Conservation (phyloP, 2,797 vertebrate species). For the Mormyrus proboscirostris region DNA sequence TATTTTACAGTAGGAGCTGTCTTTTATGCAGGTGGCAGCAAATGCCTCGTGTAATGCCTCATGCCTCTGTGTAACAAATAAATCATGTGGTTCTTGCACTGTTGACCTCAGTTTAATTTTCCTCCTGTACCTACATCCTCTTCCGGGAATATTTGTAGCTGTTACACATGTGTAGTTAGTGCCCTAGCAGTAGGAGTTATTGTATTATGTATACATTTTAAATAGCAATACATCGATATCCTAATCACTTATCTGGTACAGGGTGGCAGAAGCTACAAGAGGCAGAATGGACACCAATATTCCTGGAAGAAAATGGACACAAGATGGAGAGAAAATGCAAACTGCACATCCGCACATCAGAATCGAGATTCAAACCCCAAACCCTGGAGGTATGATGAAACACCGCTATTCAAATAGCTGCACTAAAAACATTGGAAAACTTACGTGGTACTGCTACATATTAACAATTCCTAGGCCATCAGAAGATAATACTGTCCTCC, state of each 20-base stretch:
- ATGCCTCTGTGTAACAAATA: neutral
- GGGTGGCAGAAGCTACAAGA: neutral
- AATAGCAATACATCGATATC: neutral
- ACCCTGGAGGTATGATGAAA: neutral
- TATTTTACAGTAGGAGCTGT: neutral
- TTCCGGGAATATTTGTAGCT: neutral
- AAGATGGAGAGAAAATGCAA: neutral
- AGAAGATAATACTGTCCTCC: slow-evolving; percentile 19
- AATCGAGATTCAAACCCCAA: neutral
- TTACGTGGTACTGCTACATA: neutral
- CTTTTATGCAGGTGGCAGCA: neutral
- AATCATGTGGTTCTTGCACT: neutral
- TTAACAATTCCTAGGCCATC: neutral
- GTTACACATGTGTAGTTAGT: neutral
- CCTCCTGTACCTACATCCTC: neutral
- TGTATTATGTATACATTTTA: neutral
- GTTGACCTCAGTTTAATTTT: neutral
- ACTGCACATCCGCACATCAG: neutral
- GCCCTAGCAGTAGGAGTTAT: neutral
- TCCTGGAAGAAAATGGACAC: neutral
- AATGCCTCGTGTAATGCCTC: neutral
- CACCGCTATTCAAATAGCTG: neutral
- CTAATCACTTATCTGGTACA: neutral
- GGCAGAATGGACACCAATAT: neutral
- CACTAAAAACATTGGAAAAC: neutral